phyloP scores from a whole-genome alignment of 2,113 vertebrate species.

The Euleptes europaea region DNA sequence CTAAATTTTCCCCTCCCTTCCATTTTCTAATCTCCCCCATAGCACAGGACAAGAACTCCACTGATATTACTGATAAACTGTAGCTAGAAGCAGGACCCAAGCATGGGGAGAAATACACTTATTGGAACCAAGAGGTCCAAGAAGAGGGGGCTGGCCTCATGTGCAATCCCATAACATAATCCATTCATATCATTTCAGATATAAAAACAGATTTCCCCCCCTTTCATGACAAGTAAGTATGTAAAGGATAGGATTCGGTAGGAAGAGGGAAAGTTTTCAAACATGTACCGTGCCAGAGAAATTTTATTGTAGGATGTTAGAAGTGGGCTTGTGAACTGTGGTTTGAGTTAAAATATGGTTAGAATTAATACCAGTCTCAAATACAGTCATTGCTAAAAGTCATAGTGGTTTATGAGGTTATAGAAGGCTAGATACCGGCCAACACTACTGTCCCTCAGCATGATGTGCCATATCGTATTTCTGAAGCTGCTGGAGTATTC shows the following conservation, averaged over 20 bases:
- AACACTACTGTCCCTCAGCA: background rate
- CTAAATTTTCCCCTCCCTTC: background rate
- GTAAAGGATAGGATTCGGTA: too few relatives aligned
- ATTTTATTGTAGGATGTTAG: background rate
- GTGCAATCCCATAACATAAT: too few relatives aligned
- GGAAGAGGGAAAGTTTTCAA: too few relatives aligned
- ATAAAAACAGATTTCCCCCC: too few relatives aligned
- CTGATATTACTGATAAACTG: background rate
- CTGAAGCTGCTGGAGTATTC: constrained; percentile 41
- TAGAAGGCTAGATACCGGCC: background rate
- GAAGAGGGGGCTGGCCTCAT: too few relatives aligned
- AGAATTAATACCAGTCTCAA: background rate
- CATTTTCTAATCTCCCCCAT: background rate
- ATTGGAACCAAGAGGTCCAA: too few relatives aligned
- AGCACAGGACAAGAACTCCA: background rate
- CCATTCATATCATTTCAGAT: too few relatives aligned
- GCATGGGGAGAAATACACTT: too few relatives aligned
- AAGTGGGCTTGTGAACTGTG: background rate
- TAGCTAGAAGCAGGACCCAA: background rate
- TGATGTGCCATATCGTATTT: background rate
- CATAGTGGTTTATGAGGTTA: background rate
- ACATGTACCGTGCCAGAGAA: too few relatives aligned
- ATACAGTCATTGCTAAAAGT: background rate
- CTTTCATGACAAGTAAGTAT: too few relatives aligned
- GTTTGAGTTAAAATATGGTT: background rate